Conservation (phyloP, 2,888 invertebrate genomes). For the Acrobeloides nanus region DNA sequence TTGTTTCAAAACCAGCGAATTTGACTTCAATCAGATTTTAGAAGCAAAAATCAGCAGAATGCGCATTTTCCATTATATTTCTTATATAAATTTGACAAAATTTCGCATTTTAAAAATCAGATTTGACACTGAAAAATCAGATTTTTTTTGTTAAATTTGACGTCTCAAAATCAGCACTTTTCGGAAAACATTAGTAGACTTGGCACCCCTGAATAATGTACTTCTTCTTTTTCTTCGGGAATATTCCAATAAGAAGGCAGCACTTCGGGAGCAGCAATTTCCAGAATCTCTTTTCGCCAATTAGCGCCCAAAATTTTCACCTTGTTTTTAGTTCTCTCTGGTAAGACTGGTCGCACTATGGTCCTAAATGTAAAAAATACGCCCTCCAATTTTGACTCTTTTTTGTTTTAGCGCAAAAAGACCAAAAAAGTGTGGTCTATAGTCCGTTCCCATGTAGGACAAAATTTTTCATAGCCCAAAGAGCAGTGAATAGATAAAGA, state of each 20-base stretch:
- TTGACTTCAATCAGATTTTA: slow-evolving; percentile 10
- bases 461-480: no score
- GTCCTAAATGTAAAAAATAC: slow-evolving; percentile 24
- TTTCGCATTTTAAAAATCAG: slow-evolving; percentile 4
- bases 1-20: neutral
- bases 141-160: no score
- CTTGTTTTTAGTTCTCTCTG: slow-evolving; percentile 44
- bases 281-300: slow-evolving; percentile 41
- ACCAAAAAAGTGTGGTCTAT: no score
- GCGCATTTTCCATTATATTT: neutral
- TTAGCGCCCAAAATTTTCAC: slow-evolving; percentile 38
- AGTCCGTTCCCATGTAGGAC: no score
- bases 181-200: no score
- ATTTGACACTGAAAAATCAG: no score
- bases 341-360: slow-evolving; percentile 43
- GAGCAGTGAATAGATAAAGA: no score
- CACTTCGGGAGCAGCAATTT: slow-evolving; percentile 35
- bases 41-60: neutral
- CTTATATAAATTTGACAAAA: neutral
- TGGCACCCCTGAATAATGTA: neutral
- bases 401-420: slow-evolving; percentile 2
- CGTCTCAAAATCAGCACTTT: neutral
- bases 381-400: no score
- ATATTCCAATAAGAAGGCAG: slow-evolving; percentile 51
- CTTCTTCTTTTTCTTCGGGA: slow-evolving; percentile 29